Base-by-base conservation (phyloP, 37 sponge, comb jelly and placozoan species). In the Mnemiopsis leidyi region DNA sequence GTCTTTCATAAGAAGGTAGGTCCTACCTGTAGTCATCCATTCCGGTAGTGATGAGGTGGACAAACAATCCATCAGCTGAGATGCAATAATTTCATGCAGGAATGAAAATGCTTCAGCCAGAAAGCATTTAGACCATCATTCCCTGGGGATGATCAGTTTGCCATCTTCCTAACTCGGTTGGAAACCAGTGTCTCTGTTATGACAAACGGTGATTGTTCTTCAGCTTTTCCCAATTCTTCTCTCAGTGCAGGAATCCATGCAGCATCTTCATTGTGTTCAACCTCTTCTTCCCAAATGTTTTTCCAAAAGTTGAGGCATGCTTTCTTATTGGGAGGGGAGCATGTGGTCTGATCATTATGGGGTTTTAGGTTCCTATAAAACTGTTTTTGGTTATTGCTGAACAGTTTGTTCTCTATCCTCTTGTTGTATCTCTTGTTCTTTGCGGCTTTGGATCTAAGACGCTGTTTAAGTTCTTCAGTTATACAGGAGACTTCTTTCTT, bases 21-120 rank as follows among this genome's bases (percentile, higher is more conserved):
- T 73, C 76, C 24, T 73, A 26, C 76, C 76, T 73, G 23, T 7
- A 7, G 76, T 73, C 76, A 73, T 73, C 76, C 76, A 73, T 7
- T 5, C 28, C 7, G 76, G 76, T n/a, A 73, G 5, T 26, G 23
- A 26, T 26, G 26, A 16, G 7, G 76, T 73, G 28, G 24, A 28
- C 5, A 73, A 7, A 21, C 76, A 25, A 7, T 73, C 76, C 28
- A 7, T 7, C 23, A 73, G 16, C 26, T 25, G 76, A 21, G 76
- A 25, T 26, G 76, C 76, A 16, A 73, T 25, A n/a, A n/a, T 16
- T 16, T 5, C 7, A 21, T 73, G 76, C 5, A 21, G n/a, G 24
- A 21, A n/a, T 5, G 28, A 21, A 73, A 7, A 24, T 73, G 76
- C 76, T 73, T 73, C 26, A 73, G 76, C 76, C 76, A 73, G 76